Conservation (phyloP, 53 echinoderm and acorn worm genomes). For the Luidia sarsii region DNA sequence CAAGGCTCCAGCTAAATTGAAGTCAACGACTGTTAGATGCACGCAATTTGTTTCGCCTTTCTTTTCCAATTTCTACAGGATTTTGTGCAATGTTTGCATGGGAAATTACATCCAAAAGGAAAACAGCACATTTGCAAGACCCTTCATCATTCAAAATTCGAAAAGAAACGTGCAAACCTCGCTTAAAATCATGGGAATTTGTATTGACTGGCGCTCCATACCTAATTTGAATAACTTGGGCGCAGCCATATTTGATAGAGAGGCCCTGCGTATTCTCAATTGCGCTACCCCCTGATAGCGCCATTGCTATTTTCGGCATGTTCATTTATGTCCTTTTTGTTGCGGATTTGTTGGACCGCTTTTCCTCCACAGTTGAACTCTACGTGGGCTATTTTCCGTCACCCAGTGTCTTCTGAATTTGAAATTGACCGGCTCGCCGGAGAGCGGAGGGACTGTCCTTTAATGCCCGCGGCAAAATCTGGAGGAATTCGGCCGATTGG, state of each 20-base stretch:
- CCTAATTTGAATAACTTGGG: conserved; percentile 60
- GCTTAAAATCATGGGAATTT: too few relatives aligned
- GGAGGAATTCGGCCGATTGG: conserved; percentile 59
- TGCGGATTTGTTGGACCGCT: conserved; percentile 73
- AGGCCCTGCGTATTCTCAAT: conserved; percentile 58
- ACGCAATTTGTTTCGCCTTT: too few relatives aligned
- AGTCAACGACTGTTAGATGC: too few relatives aligned
- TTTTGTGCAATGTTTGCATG: too few relatives aligned
- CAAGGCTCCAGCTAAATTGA: too few relatives aligned
- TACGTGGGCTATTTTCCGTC: conserved; percentile 97
- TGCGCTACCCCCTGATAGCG: conserved; percentile 73
- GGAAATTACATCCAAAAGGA: too few relatives aligned
- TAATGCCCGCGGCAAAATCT: conserved; percentile 58
- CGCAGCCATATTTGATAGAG: conserved; percentile 68
- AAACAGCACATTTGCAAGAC: too few relatives aligned
- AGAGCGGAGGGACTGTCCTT: conserved; percentile 73
- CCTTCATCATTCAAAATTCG: too few relatives aligned
- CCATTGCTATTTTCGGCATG: conserved; percentile 80
- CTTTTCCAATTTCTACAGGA: too few relatives aligned
- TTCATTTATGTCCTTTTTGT: conserved; percentile 78
- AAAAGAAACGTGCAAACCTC: too few relatives aligned
- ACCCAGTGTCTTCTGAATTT: conserved; percentile 94
- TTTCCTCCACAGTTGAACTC: conserved; percentile 76
- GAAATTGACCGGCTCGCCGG: conserved; percentile 83
- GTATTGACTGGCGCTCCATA: conserved; percentile 31